phyloP scores from a whole-genome alignment of 2,888 invertebrate genomes.

The Morpho helenor region DNA sequence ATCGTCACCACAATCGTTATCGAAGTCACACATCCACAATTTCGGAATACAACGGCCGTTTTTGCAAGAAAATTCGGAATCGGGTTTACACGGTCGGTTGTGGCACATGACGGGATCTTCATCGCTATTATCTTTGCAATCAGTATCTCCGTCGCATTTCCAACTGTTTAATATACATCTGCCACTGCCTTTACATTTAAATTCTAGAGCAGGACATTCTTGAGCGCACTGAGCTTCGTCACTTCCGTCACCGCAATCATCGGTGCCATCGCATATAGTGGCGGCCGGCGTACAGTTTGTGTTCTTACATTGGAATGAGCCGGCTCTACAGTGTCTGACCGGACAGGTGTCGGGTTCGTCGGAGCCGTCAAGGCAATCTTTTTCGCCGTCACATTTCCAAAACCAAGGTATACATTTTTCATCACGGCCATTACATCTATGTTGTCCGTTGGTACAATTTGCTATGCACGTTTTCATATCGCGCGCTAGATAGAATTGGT shows the following conservation, averaged over 20 bases:
- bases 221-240: constrained; percentile 92
- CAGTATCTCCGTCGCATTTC: constrained; percentile 97
- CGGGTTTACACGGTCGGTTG: constrained; percentile 88
- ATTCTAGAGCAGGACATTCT: constrained; percentile 92
- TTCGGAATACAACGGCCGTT: constrained; percentile 96
- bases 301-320: constrained; percentile 96
- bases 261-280: constrained; percentile 94
- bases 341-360: constrained; percentile 94
- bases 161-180: constrained; percentile 93
- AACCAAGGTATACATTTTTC: constrained; percentile 81
- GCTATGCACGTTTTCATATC: constrained; percentile 94
- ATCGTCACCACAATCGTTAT: constrained; percentile 96
- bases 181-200: constrained; percentile 93
- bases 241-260: constrained; percentile 94
- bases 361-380: constrained; percentile 93
- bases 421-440: constrained; percentile 82
- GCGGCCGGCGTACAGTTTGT: constrained; percentile 95
- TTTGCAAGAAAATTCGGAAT: constrained; percentile 92
- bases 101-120: constrained; percentile 93
- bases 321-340: constrained; percentile 89
- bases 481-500: constrained; percentile 90
- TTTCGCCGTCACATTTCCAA: constrained; percentile 92
- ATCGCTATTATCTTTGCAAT: constrained; percentile 95
- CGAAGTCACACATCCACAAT: constrained; percentile 97
- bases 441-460: constrained; percentile 95